Conservation (phyloP, 35 echinoderm and acorn worm genomes). For the Apostichopus californicus region DNA sequence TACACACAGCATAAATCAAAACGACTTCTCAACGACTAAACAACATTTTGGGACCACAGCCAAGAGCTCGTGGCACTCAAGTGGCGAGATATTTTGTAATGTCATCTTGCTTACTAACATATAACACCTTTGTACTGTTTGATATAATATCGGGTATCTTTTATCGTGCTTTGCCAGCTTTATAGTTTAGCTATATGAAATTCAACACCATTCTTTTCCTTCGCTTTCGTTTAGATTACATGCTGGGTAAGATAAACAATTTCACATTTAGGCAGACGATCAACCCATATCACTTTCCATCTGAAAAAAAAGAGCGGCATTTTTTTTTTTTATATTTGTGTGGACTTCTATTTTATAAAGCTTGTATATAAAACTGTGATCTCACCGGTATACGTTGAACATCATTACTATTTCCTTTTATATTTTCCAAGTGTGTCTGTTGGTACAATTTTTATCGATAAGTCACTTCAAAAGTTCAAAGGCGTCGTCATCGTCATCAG, state of each 20-base stretch:
- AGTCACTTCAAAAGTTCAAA: slow-evolving; percentile 46
- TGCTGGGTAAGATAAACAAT: slow-evolving; percentile 54
- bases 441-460: slow-evolving; percentile 31
- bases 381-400: neutral
- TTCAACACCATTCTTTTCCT: slow-evolving; percentile 30
- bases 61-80: no score
- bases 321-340: slow-evolving; percentile 2
- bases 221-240: slow-evolving; percentile 47
- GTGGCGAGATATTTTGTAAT: neutral
- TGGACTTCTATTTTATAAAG: neutral
- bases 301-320: slow-evolving; percentile 41
- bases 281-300: slow-evolving; percentile 52
- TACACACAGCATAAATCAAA: no score
- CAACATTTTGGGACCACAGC: no score
- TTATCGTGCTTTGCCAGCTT: slow-evolving; percentile 44
- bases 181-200: slow-evolving; percentile 56
- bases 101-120: neutral
- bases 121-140: slow-evolving; percentile 47
- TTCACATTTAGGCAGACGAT: slow-evolving; percentile 55
- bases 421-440: slow-evolving; percentile 27
- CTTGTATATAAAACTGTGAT: neutral
- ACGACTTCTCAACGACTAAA: no score
- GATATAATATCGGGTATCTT: slow-evolving; percentile 52
- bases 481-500: neutral
- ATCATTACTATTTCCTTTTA: slow-evolving; percentile 29